Evolutionary conservation across 2,797 vertebrate genomes (phyloP), one percentile per base, ranked within the genome.

Genomic region (Botia almorhae): DNA sequence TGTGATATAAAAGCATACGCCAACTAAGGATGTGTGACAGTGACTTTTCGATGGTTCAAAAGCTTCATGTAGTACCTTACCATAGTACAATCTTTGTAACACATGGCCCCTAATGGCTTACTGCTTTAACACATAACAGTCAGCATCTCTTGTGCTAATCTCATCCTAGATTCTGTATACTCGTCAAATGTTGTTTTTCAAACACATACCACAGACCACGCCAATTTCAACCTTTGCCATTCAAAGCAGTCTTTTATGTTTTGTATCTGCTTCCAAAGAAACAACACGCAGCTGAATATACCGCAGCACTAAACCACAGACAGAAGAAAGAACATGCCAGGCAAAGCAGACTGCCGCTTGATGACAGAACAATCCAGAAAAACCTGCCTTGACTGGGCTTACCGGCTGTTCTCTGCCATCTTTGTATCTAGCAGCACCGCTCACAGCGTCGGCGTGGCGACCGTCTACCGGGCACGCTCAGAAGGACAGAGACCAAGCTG

Each of bases 361-460:
- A 63, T 50, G 65, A 56, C 81, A 81, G 68, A 87, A 76, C 81
- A 63, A 83, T 81, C 82, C 68, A 75, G 78, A 79, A 76, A 82
- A 81, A 85, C 64, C 82, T 71, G 83, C 74, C 50, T 13, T 21
- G 36, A 68, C 81, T 10, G 12, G 74, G 81, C 92, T 60, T 92
- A 95, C 94, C 94, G 92, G 91, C 91, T 1, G 14, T 87, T 89
- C 79, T 89, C 92, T 89, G 90, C 91, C 93, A 95, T 95, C 84
- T 92, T 87, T 90, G 90, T 91, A 91, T 93, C 74, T 89, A 82
- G 63, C 81, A 56, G 68, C 64, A 43, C 63, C 10, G 71, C 46
- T 86, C 80, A 83, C 76, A 76, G 84, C 63, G 75, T 83, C 53
- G 53, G 83, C 51, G 48, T 67, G 60, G 21, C 2, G 19, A 70